Conservation (phyloP, 2,888 invertebrate species). For the Lasioglossum calceatum region DNA sequence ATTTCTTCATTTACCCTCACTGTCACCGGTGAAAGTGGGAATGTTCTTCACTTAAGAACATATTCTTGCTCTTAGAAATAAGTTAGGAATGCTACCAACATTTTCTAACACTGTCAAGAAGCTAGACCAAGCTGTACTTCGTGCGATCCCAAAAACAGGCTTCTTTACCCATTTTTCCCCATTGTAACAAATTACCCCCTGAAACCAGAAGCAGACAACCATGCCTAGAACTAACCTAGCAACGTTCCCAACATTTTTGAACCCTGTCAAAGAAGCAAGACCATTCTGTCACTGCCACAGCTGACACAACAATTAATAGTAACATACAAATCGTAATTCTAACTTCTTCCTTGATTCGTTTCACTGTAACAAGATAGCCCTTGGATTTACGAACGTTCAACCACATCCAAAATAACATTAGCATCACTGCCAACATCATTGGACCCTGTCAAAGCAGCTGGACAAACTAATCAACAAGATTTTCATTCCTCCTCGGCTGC, state of each 20-base stretch:
- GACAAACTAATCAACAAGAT: background rate
- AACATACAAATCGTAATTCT: background rate
- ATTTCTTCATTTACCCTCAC: background rate
- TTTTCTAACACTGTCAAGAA: background rate
- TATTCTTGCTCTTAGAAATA: background rate
- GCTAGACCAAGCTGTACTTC: background rate
- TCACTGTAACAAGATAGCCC: background rate
- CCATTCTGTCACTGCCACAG: background rate
- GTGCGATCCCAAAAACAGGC: background rate
- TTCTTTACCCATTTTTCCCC: background rate
- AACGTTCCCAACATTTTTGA: background rate
- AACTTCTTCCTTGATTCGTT: background rate
- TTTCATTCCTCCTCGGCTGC: background rate
- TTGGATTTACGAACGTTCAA: background rate
- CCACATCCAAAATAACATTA: background rate
- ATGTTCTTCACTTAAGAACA: background rate
- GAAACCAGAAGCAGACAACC: background rate
- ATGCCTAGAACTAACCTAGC: background rate
- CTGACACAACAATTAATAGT: background rate
- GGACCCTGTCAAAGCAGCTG: background rate
- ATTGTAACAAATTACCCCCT: background rate
- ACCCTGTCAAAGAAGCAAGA: background rate
- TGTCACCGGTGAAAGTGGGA: background rate
- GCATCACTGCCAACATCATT: no score
- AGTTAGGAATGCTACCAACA: background rate